Conservation (phyloP, 2,797 vertebrate genomes). For the Buceros bicornis region DNA sequence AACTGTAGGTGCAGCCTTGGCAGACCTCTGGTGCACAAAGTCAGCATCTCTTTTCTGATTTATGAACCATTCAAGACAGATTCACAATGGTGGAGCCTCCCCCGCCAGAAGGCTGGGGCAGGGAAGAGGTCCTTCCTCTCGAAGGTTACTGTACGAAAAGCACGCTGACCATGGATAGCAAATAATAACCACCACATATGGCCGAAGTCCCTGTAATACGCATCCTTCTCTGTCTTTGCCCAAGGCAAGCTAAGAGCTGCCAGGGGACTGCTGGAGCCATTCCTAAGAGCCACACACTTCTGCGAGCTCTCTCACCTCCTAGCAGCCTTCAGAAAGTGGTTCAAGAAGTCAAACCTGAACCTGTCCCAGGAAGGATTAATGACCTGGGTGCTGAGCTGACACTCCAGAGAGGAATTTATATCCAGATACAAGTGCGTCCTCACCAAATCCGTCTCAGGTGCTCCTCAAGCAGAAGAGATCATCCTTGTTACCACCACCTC, state of each 20-base stretch:
- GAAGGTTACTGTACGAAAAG: neutral
- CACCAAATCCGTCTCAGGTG: neutral
- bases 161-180: neutral
- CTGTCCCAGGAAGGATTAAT: neutral
- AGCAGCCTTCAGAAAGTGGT: neutral
- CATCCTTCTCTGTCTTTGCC: neutral
- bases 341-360: neutral
- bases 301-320: neutral
- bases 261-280: rapidly evolving
- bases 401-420: neutral
- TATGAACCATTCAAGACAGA: neutral
- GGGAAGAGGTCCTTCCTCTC: neutral
- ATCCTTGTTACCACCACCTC: neutral
- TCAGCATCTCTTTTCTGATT: neutral
- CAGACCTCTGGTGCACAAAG: neutral
- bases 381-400: neutral
- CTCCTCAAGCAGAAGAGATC: neutral
- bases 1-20: rapidly evolving
- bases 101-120: neutral
- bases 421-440: neutral
- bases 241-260: neutral
- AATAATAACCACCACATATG: neutral
- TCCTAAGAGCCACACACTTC: neutral
- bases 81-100: neutral
- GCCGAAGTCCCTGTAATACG: neutral